Evolutionary conservation across 2,113 vertebrate species (phyloP), one percentile per base, ranked within the genome.

Genomic region (Syrmaticus mikado): DNA sequence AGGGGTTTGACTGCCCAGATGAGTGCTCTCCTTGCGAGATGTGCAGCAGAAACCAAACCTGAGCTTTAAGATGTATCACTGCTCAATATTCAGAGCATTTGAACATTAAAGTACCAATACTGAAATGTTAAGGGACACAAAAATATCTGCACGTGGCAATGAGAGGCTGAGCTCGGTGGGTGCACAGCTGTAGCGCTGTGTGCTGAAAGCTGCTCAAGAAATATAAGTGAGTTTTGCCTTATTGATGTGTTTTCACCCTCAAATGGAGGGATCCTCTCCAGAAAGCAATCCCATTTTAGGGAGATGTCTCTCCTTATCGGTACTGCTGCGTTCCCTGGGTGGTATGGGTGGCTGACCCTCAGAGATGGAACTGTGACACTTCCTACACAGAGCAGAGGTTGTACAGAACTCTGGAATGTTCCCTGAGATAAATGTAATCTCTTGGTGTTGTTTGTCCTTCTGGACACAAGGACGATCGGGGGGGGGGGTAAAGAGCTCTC

Each of bases 291-390:
- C 0, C 40, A 2, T 32, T 53, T 82, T 13, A 1, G 73, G 82
- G 62, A 41, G 7, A 1, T 14, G 25, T 18, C 1, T 9, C 6
- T 38, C 16, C 41, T 43, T 18, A 11, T 43, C 58, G 1, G 0
- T 28, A 64, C 13, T 28, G 36, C 36, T 21, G 34, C 11, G 11
- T 50, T 34, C 50, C 15, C n/a, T 14, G 18, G 1, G 6, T 32
- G 25, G 8, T 28, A 28, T 27, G 50, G 25, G 50, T 27, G 50
- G 50, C 50, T 25, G 27, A 53, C 32, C 21, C 53, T 16, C 1
- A 0, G 4, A 18, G 41, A 16, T 76, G 88, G 57, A 88, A 60
- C 28, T 14, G 3, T 45, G 30, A 25, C 41, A 20, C 55, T 70
- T 13, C 80, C 57, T 34, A 61, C 79, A 13, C 2, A 27, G 41